Evolutionary conservation across 2,888 invertebrate genomes (phyloP), one percentile per base, ranked within the genome.

Genomic region (Acleris holmiana): DNA sequence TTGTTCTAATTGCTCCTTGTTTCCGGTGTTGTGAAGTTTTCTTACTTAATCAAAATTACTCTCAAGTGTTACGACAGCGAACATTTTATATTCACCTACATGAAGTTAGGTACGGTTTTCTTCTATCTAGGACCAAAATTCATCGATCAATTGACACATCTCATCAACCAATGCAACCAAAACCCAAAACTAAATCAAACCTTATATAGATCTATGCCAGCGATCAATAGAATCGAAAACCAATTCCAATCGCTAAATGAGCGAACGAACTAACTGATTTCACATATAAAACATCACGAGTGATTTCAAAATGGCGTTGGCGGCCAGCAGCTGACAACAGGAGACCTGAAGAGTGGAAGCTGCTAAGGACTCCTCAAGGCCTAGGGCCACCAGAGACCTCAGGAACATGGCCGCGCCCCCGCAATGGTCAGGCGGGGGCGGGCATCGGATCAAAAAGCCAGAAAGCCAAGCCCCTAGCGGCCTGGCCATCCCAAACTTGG

Each of bases 251-350:
- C 66, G 61, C 53, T 72, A 71, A 75, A 80, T 80, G 76, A 67
- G 69, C 71, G 68, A 61, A 73, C 75, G 77, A 73, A 83, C 78
- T 84, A 79, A 78, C 71, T 84, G 73, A 81, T 68, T 70, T 71
- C 68, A 46, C 66, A 61, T 53, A 67, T 67, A 76, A 78, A 86
- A 84, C 80, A 89, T 80, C 82, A 89, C 88, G 86, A 82, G 90
- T 92, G 92, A 92, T 92, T 85, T 91, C 88, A 75, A 92, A 92
- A 86, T 92, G 92, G 92, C 81, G 87, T 76, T 92, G 89, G 90
- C 80, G 83, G 67, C 88, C 78, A 51, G 79, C 85, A 90, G 90
- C 88, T 91, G 91, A 92, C 86, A 85, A 69, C 70, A 69, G 78
- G 74, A 80, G 74, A 62, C 74, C 75, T 70, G 85, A 87, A 83